These are phyloP conservation scores for Eulemur albifrons DNA, from an alignment of 2,797 vertebrate species.

Conservation along the genomic window DNA sequence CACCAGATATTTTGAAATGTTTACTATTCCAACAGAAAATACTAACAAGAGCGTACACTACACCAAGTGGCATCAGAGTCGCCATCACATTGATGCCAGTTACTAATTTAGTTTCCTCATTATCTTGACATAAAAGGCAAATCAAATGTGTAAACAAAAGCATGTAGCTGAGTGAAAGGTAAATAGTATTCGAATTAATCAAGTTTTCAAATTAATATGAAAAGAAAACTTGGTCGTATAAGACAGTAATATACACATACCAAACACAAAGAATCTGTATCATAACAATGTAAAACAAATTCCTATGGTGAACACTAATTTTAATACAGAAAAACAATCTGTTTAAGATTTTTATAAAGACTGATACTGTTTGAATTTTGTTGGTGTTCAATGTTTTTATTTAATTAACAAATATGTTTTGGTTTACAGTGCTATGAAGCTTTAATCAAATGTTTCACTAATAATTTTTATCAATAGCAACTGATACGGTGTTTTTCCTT, in stretches of 20 bases:
- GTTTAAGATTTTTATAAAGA: not conserved
- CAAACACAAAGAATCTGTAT: not conserved
- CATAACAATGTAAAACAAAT: not conserved
- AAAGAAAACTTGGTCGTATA: not conserved
- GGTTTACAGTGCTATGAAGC: not conserved
- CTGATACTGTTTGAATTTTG: not conserved
- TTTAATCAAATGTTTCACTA: not conserved
- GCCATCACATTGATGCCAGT: not conserved
- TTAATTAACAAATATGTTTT: not conserved
- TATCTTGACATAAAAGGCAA: not conserved
- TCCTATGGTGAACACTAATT: not conserved
- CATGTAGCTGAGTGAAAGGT: not conserved
- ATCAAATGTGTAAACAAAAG: not conserved
- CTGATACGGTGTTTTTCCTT: not conserved
- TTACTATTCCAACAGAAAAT: conserved; percentile 1
- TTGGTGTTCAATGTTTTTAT: not conserved
- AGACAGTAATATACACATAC: not conserved
- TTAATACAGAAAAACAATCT: not conserved
- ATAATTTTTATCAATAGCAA: not conserved
- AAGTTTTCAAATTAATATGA: not conserved
- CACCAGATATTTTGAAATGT: not conserved
- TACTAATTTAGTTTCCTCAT: not conserved
- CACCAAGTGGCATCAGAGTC: not conserved
- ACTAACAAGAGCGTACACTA: not conserved
- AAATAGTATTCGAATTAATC: not conserved